Conservation (phyloP, 2,113 vertebrate species). For the Pluvianellus socialis region DNA sequence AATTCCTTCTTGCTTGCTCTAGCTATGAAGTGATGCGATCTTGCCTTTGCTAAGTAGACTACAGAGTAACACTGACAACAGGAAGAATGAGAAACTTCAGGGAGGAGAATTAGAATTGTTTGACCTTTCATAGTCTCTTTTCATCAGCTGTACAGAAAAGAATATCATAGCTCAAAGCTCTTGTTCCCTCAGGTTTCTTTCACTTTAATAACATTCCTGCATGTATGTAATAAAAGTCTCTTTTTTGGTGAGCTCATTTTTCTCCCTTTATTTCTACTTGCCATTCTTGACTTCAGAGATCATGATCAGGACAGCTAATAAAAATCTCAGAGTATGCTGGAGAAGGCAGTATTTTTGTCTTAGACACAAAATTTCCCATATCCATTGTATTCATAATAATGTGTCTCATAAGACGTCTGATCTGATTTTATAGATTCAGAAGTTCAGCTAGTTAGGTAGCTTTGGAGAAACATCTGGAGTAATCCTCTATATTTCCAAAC, state of each 20-base stretch:
- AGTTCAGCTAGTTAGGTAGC: not conserved
- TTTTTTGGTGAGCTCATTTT: not conserved
- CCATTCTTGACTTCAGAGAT: not conserved
- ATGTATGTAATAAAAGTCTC: constrained; percentile 23
- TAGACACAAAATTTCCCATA: not conserved
- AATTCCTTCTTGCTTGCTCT: not conserved
- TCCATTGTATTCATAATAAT: not conserved
- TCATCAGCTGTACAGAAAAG: constrained; percentile 28
- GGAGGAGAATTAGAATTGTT: constrained; percentile 33
- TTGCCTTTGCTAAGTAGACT: not conserved
- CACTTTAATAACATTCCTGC: constrained; percentile 39
- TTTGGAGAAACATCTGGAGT: not conserved
- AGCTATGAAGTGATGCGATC: not conserved
- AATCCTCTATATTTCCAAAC: not conserved
- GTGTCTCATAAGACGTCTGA: not conserved
- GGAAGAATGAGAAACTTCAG: constrained; percentile 6
- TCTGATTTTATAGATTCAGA: not conserved
- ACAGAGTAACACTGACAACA: not conserved
- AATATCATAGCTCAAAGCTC: constrained; percentile 31
- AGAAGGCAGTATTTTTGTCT: not conserved
- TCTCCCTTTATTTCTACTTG: constrained; percentile 14
- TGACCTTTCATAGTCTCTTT: constrained; percentile 52
- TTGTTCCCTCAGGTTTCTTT: constrained; percentile 41
- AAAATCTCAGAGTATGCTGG: not conserved
- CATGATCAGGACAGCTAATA: not conserved